Conservation (phyloP, 2,888 invertebrate genomes). For the Hesperia comma region DNA sequence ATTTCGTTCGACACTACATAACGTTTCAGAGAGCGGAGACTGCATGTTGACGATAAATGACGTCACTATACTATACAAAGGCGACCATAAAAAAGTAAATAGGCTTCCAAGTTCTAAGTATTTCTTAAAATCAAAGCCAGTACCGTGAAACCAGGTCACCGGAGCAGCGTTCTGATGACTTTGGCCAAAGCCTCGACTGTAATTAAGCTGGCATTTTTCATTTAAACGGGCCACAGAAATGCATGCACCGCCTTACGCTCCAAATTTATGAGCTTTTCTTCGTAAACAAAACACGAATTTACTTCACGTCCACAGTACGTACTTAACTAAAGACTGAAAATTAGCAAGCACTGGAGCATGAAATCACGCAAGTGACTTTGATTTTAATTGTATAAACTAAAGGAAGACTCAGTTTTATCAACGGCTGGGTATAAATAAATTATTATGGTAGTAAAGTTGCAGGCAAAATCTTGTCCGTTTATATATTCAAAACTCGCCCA, state of each 20-base stretch:
- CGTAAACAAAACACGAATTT: constrained; percentile 11
- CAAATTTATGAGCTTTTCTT: constrained; percentile 16
- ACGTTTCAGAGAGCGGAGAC: too few species aligned
- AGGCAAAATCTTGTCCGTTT: neutral
- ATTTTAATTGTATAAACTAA: too few species aligned
- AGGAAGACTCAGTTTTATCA: too few species aligned
- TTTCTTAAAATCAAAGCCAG: constrained; percentile 24
- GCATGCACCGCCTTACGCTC: constrained; percentile 10
- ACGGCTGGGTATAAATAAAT: too few species aligned
- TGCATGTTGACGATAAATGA: too few species aligned
- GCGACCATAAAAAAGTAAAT: neutral
- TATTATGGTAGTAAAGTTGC: too few species aligned
- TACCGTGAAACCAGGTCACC: constrained; percentile 19
- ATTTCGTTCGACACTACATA: too few species aligned
- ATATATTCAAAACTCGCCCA: constrained; percentile 5
- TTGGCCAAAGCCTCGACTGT: constrained; percentile 26
- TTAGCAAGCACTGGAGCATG: too few species aligned
- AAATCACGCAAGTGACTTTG: too few species aligned
- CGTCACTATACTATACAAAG: neutral
- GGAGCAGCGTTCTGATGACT: constrained; percentile 24
- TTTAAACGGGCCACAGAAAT: constrained; percentile 29
- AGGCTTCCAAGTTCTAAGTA: constrained; percentile 1
- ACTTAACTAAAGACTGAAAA: neutral
- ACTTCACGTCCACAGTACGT: neutral
- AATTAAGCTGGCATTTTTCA: constrained; percentile 30